Percentiles rank a stretch among this genome's conserved stretches.
Conservation (phyloP, 2,797 vertebrate species). For the Sparidentex hasta region DNA sequence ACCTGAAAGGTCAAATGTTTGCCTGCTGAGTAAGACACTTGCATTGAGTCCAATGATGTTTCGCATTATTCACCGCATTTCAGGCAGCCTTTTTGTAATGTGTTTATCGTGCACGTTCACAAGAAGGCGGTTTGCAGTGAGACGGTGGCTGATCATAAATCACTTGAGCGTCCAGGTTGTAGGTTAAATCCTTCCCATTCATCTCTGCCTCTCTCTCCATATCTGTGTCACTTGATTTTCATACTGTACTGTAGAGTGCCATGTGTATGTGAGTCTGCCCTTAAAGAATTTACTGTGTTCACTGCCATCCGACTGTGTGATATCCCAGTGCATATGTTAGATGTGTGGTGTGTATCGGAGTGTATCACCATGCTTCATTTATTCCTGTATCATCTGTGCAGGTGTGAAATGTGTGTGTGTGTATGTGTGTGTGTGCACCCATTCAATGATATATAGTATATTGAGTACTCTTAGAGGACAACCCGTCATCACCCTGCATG, state of each 20-base stretch:
- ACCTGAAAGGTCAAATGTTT: too few species aligned
- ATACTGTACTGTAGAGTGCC: neutral
- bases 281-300: neutral
- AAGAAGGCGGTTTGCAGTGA: neutral
- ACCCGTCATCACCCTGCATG: neutral
- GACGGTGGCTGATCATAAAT: constrained; percentile 40
- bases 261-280: neutral
- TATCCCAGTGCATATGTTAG: neutral
- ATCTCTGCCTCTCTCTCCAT: constrained; percentile 3
- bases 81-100: too few species aligned
- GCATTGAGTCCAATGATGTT: too few species aligned
- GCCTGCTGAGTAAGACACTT: too few species aligned
- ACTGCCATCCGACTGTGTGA: neutral
- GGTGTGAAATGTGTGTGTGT: constrained; percentile 12
- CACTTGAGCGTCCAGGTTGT: constrained; percentile 17
- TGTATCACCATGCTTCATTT: neutral
- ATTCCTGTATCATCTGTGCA: constrained; percentile 4
- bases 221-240: neutral
- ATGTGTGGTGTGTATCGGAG: neutral
- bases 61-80: too few species aligned
- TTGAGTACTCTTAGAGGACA: constrained; percentile 50
- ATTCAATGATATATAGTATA: constrained; percentile 10
- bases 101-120: too few species aligned
- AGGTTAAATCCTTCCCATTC: constrained; percentile 40
- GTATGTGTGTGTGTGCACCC: too few species aligned